Evolutionary conservation across 2,797 vertebrate genomes (phyloP).

Genomic region (Apogon talboti): DNA sequence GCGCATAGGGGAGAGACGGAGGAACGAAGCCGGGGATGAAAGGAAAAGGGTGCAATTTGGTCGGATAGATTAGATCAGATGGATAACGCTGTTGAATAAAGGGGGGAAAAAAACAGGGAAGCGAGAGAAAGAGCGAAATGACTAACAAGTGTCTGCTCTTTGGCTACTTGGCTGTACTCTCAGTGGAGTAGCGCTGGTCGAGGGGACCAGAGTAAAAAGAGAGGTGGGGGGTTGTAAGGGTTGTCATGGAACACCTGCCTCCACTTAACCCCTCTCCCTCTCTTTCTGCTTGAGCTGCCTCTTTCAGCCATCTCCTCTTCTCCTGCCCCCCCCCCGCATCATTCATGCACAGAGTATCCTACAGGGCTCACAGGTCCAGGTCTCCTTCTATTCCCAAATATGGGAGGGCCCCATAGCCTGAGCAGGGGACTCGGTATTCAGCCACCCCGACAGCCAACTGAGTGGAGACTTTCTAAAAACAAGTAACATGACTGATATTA

Average conservation of each 20-base stretch:
- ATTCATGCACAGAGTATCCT: slow-evolving; percentile 64
- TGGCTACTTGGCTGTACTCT: slow-evolving; percentile 53
- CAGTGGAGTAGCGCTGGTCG: slow-evolving; percentile 45
- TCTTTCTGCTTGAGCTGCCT: slow-evolving; percentile 88
- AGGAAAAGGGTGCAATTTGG: slow-evolving; percentile 58
- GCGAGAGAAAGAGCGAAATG: slow-evolving; percentile 58
- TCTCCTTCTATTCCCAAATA: slow-evolving; percentile 73
- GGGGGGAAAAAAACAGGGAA: slow-evolving; percentile 63
- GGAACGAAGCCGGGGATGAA: slow-evolving; percentile 61
- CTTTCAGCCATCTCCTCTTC: slow-evolving; percentile 81
- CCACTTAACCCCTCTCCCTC: slow-evolving; percentile 85
- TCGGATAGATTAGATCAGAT: slow-evolving; percentile 67
- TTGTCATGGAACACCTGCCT: slow-evolving; percentile 85
- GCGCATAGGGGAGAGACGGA: slow-evolving; percentile 42
- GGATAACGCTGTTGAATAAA: slow-evolving; percentile 64
- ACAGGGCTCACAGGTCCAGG: slow-evolving; percentile 57
- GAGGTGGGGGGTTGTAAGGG: slow-evolving; percentile 71
- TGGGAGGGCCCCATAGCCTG: slow-evolving; percentile 65
- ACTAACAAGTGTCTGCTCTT: slow-evolving; percentile 72
- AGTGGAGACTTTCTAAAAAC: slow-evolving; percentile 16
- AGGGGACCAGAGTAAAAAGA: slow-evolving; percentile 48
- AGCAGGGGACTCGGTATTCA: slow-evolving; percentile 66
- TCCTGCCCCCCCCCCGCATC: slow-evolving; percentile 58
- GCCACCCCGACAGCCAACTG: slow-evolving; percentile 22
- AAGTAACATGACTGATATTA: slow-evolving; percentile 6